Evolutionary conservation across 2,797 vertebrate genomes (phyloP), one percentile per base, ranked within the genome.

Genomic region (Urophycis tenuis): DNA sequence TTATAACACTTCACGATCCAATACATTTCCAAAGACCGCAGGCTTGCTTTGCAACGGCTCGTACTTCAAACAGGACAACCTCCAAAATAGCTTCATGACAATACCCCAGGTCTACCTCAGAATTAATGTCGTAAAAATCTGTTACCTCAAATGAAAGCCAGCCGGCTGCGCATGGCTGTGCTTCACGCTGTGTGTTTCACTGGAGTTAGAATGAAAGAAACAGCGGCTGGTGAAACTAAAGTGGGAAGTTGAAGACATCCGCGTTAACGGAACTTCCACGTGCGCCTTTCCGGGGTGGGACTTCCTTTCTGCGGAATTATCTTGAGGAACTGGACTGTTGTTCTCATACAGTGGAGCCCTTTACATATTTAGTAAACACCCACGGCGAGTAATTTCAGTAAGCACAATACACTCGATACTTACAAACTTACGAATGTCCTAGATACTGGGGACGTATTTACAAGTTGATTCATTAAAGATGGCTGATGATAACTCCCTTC

Each of bases 241-340:
- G 15, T 29, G 60, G 60, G 60, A 67, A 67, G 60, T 29, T 67
- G 60, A 67, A 14, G 60, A 67, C 25, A 4, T 29, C 1, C 25
- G 60, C 60, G 0, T 25, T 29, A 29, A 22, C 15, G 45, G 53
- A 67, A 17, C 67, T 30, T 70, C 69, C 22, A 31, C 69, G 19
- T 33, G 69, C n/a, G 87, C 88, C 86, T 86, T 92, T 92, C 91
- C 91, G 91, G 91, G 91, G 91, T 86, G 91, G 91, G 90, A 91
- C 91, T 89, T 89, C 80, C 84, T 84, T 80, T 75, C 81, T 72
- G 78, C 39, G 5, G 1, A 41, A 11, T 60, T 8, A 60, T 60
- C 53, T 10, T 60, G 53, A n/a, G 53, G 60, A 67, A 29, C 2
- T 67, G n/a, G n/a, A 67, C 60, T 29, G n/a, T 67, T 67, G 14